A percentile compares a stretch with the other conserved stretches of the same genome.
phyloP scores from a whole-genome alignment of 2,113 vertebrate genomes.

The Lasiurus borealis region DNA sequence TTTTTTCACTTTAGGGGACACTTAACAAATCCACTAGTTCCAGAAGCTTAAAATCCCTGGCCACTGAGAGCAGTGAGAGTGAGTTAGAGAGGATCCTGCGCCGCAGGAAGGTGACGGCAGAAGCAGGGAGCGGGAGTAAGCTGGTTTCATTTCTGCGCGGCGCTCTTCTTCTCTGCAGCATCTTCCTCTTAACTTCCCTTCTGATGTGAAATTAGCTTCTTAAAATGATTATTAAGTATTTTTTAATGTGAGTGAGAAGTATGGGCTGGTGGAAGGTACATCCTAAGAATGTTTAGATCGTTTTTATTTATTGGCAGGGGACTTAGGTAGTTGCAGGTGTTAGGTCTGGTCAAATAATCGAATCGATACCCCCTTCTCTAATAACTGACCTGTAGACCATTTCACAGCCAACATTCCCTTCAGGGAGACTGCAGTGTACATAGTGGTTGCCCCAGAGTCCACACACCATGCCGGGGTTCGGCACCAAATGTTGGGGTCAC shows the following conservation, averaged over 20 bases:
- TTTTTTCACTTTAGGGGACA: conserved; percentile 86
- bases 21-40: conserved; percentile 89
- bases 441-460: no score
- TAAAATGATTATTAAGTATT: background rate
- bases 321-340: background rate
- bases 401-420: no score
- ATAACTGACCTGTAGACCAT: no score
- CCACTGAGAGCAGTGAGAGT: conserved; percentile 84
- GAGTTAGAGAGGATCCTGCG: conserved; percentile 94
- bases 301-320: background rate
- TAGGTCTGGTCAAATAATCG: no score
- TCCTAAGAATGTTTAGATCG: background rate
- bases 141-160: conserved; percentile 30
- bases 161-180: conserved; percentile 45
- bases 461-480: no score
- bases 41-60: conserved; percentile 87
- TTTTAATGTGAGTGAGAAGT: conserved; percentile 82
- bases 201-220: conserved; percentile 61
- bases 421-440: no score
- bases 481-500: no score
- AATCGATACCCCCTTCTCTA: no score
- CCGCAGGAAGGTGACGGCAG: conserved; percentile 89
- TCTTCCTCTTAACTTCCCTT: conserved; percentile 33
- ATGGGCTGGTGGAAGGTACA: background rate
- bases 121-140: conserved; percentile 89